Evolutionary conservation across 2,113 vertebrate species (phyloP).

Genomic region (Bos javanicus): DNA sequence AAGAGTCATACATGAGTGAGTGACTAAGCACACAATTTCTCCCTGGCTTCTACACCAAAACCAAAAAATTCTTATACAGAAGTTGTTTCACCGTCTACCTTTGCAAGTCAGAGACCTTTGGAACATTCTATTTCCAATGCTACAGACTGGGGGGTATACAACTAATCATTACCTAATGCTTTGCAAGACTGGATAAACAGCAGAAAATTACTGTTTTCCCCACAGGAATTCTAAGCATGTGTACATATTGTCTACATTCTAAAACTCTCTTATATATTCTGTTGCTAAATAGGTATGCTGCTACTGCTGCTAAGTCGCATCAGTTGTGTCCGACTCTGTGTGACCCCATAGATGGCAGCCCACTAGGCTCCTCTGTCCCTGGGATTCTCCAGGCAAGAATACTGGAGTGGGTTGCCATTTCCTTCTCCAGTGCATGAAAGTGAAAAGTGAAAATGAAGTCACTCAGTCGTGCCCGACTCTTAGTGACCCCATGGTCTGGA

Average conservation of each 20-base stretch:
- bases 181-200: neutral
- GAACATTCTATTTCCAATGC: neutral
- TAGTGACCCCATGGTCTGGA: too few relatives aligned
- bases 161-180: neutral
- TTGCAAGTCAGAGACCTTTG: neutral
- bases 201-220: neutral
- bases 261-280: neutral
- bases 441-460: too few relatives aligned
- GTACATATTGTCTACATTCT: neutral
- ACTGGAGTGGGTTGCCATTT: too few relatives aligned
- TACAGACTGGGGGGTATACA: neutral
- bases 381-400: too few relatives aligned
- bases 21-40: neutral
- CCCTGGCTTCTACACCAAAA: neutral
- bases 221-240: neutral
- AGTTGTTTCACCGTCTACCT: neutral
- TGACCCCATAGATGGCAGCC: too few relatives aligned
- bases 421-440: too few relatives aligned
- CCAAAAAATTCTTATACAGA: neutral
- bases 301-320: too few relatives aligned
- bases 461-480: too few relatives aligned
- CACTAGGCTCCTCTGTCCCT: too few relatives aligned
- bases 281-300: neutral
- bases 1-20: neutral
- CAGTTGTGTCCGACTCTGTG: too few relatives aligned